phyloP scores from a whole-genome alignment of 2,888 invertebrate genomes.

The Embidobia sp. region DNA sequence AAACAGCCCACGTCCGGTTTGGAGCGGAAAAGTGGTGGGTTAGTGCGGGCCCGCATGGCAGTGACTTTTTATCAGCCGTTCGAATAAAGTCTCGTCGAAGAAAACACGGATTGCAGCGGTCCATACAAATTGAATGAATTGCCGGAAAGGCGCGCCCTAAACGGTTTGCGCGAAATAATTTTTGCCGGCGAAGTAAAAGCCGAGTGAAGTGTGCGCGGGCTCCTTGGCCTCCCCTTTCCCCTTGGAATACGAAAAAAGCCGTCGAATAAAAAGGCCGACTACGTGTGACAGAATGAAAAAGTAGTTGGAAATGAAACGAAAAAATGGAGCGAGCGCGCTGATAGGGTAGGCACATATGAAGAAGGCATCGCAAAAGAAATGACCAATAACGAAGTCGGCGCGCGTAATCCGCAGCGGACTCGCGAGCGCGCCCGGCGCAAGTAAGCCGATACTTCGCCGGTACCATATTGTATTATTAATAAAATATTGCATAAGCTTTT shows the following conservation, averaged over 20 bases:
- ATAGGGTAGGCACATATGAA: constrained; percentile 39
- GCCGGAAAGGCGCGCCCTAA: too few relatives aligned
- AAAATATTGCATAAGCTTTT: constrained; percentile 78
- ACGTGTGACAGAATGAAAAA: constrained; percentile 39
- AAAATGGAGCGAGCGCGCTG: constrained; percentile 21
- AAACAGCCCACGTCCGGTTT: too few relatives aligned
- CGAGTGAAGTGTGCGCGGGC: too few relatives aligned
- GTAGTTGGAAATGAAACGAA: constrained; percentile 15
- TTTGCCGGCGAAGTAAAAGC: too few relatives aligned
- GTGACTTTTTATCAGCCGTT: too few relatives aligned
- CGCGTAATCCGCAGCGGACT: constrained; percentile 55
- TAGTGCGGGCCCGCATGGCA: too few relatives aligned
- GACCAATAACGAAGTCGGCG: constrained; percentile 58
- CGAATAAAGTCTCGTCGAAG: too few relatives aligned
- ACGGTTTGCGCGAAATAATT: too few relatives aligned
- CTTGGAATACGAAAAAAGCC: constrained; percentile 11
- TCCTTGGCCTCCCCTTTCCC: too few relatives aligned
- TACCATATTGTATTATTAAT: constrained; percentile 76
- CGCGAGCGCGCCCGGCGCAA: constrained; percentile 52
- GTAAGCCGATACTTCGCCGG: constrained; percentile 65
- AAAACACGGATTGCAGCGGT: too few relatives aligned
- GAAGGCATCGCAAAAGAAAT: constrained; percentile 48
- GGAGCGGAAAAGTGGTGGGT: too few relatives aligned
- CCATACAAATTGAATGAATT: too few relatives aligned
- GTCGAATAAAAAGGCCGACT: constrained; percentile 24